Percentiles rank a stretch among this genome's conserved stretches.
Evolutionary conservation across 2,888 invertebrate genomes (phyloP).

Genomic region (Epistrophella euchroma): DNA sequence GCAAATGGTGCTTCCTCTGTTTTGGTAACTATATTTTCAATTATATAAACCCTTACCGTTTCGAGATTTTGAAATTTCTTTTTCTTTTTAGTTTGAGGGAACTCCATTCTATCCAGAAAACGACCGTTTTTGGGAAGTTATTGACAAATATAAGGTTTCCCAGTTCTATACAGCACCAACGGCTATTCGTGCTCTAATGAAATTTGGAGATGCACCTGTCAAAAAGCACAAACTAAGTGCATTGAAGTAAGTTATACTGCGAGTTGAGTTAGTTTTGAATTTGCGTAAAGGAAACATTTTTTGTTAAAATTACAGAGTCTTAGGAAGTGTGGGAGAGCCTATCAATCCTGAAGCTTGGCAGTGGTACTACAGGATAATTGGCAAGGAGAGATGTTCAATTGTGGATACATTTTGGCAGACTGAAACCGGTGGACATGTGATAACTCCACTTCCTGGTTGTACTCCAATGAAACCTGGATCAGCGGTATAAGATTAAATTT

Average conservation of each 20-base stretch:
- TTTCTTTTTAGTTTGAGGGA: slow-evolving; percentile 92
- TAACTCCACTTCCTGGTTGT: slow-evolving; percentile 97
- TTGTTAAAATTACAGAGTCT: slow-evolving; percentile 85
- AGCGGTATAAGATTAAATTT: slow-evolving; percentile 87
- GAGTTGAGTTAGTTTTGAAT: not conserved
- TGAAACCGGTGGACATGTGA: slow-evolving; percentile 98
- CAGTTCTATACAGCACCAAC: slow-evolving; percentile 99
- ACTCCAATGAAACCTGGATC: slow-evolving; percentile 99
- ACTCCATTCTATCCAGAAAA: slow-evolving; percentile 97
- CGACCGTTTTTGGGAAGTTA: slow-evolving; percentile 96
- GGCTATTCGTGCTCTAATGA: slow-evolving; percentile 97
- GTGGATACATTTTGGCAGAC: slow-evolving; percentile 99
- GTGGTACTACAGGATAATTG: slow-evolving; percentile 95
- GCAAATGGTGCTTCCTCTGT: slow-evolving; percentile 97
- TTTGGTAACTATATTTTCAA: slow-evolving; percentile 87
- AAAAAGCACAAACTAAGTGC: slow-evolving; percentile 86
- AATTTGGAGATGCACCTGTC: slow-evolving; percentile 94
- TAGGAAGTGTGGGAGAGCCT: slow-evolving; percentile 99
- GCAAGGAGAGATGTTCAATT: slow-evolving; percentile 93
- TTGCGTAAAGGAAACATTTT: accelerated
- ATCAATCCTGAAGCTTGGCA: slow-evolving; percentile 99
- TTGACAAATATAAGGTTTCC: slow-evolving; percentile 96
- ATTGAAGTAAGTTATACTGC: slow-evolving; percentile 80
- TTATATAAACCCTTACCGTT: not conserved
- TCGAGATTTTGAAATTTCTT: not conserved